Evolutionary conservation across 2,888 invertebrate species (phyloP), one percentile per base, ranked within the genome.

Genomic region (Rhagium mordax): DNA sequence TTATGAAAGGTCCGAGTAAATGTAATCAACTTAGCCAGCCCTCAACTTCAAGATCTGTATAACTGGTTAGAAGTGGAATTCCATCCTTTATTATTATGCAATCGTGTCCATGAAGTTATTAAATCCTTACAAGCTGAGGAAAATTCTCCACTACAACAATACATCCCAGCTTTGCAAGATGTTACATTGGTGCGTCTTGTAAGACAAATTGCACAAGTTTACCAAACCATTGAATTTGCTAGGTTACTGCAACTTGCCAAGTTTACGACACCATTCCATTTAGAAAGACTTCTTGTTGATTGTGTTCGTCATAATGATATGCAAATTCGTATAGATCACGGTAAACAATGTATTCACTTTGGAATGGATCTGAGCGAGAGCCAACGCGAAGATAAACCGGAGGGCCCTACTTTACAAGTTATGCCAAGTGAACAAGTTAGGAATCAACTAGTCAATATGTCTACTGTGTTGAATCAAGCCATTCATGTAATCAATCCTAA

Each of bases 41-140:
- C 95, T 0, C 95, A 96, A 83, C 91, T 98, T 55, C 96, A 96
- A 86, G 95, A 96, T 82, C 89, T 99, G 67, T 96, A 98, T 89
- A 92, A 94, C 3, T 95, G 96, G 93, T 89, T 99, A 71, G 99
- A 99, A 88, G 94, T 96, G n/a, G 98, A 99, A 79, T 99, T 99
- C 84, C 95, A 98, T 85, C 99, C 99, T 0, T 89, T 99, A 59
- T 92, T 93, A 76, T 90, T 99, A 65, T 97, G 98, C 86, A 90
- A 90, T 70, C 92, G 95, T 69, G 96, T 98, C 1, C 92, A 96
- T 83, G 90, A 91, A 0, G 93, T 96, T 48, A 93, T 98, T 75
- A 93, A 95, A 81, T 91, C 75, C 0, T 90, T 99, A 16, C 92
- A 91, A 77, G 91, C 91, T 0, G 94, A 94, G 64, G 93, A 94